Evolutionary conservation across 1,140 invertebrate genomes (phyloP).

Genomic region (Pogonognathellus flavescens): DNA sequence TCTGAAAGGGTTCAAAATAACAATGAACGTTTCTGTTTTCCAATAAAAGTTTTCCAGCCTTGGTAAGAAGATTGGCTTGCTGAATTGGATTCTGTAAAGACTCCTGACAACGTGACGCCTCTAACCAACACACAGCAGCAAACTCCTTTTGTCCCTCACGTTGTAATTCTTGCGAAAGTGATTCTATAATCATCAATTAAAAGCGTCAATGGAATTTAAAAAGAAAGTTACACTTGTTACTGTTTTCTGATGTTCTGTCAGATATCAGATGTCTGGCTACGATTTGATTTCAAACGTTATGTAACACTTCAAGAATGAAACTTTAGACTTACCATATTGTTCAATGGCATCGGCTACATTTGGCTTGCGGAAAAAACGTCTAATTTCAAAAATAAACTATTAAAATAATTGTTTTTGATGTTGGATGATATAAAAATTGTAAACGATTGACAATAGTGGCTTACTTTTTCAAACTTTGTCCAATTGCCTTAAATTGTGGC

Average conservation of each 20-base stretch:
- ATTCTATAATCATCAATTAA: constrained; percentile 53
- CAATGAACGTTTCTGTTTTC: constrained; percentile 22
- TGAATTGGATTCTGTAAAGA: constrained; percentile 60
- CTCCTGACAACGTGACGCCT: constrained; percentile 65
- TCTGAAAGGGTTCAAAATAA: constrained; percentile 39
- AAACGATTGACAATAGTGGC: too few species aligned
- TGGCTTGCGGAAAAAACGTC: constrained; percentile 82
- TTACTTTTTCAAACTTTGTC: constrained; percentile 74
- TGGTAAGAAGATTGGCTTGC: constrained; percentile 60
- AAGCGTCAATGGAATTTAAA: too few species aligned
- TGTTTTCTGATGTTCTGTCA: too few species aligned
- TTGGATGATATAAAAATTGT: constrained; percentile 19
- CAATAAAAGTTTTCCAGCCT: constrained; percentile 55
- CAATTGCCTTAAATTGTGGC: constrained; percentile 72
- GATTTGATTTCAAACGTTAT: too few species aligned
- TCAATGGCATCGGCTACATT: constrained; percentile 82
- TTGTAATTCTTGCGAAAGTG: constrained; percentile 59
- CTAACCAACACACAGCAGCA: constrained; percentile 63
- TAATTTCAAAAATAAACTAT: constrained; percentile 70
- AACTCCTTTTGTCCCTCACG: constrained; percentile 64
- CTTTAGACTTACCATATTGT: constrained; percentile 74
- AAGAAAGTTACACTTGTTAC: too few species aligned
- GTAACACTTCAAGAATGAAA: too few species aligned
- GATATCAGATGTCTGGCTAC: too few species aligned
- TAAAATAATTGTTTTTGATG: not conserved